These are phyloP conservation scores for Anguilla marmorata DNA, from an alignment of 2,797 vertebrate genomes.

Conservation along the genomic window DNA sequence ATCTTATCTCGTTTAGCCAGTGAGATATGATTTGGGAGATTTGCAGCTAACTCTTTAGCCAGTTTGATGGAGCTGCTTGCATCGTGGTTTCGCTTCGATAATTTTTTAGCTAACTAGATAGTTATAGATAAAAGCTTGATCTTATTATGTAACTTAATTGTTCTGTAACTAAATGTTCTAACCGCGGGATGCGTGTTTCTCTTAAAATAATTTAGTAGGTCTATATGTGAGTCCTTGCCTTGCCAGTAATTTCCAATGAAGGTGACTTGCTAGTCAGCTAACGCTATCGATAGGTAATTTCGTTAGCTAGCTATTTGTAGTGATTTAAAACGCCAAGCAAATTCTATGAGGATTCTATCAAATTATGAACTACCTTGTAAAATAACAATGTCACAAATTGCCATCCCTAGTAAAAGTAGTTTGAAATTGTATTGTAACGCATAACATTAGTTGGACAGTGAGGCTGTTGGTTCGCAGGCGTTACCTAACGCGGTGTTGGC, in stretches of 20 bases:
- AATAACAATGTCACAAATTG: neutral
- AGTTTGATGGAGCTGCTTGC: neutral
- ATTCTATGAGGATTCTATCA: neutral
- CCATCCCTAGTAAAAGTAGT: no score
- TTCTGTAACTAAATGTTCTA: neutral
- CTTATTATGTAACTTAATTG: neutral
- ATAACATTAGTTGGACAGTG: neutral
- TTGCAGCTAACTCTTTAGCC: neutral
- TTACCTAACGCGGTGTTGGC: neutral
- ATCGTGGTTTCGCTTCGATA: neutral
- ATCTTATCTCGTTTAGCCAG: neutral
- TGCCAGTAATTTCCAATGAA: neutral
- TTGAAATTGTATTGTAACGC: no score
- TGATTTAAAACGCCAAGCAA: neutral
- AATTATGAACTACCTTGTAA: neutral
- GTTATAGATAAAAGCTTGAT: neutral
- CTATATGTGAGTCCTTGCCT: neutral
- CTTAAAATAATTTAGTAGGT: neutral
- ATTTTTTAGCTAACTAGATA: neutral
- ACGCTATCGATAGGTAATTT: neutral
- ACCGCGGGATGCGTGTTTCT: neutral
- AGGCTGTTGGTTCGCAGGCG: neutral
- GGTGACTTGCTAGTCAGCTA: neutral
- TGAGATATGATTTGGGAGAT: neutral
- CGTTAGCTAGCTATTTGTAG: neutral